A percentile compares a stretch with the other conserved stretches of the same genome.
Evolutionary conservation across 2,113 vertebrate species (phyloP).

Genomic region (Tylochromis polylepis): DNA sequence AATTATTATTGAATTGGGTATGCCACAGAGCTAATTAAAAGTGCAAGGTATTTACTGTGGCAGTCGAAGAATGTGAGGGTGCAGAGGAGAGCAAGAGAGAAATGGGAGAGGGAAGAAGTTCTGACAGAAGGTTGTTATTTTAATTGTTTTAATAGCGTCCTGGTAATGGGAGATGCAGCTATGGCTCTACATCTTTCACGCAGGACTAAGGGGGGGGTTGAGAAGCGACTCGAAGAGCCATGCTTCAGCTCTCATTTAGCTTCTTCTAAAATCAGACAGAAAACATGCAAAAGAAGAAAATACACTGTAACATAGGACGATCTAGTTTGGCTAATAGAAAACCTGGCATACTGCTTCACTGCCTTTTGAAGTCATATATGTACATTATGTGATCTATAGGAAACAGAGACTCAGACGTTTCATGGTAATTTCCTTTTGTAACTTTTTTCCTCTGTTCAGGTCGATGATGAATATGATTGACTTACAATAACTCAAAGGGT

Average conservation of each 20-base stretch:
- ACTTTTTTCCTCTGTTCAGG: neutral
- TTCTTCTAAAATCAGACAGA: neutral
- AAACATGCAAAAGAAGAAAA: neutral
- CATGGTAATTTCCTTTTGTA: neutral
- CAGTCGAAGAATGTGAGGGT: slow-evolving; percentile 11
- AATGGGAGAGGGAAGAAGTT: neutral
- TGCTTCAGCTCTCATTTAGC: neutral
- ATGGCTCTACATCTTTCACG: neutral
- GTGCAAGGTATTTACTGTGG: slow-evolving; percentile 49
- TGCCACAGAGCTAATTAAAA: slow-evolving; percentile 62
- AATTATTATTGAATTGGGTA: slow-evolving; percentile 72
- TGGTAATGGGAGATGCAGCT: neutral
- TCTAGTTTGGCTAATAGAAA: neutral
- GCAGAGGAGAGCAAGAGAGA: neutral
- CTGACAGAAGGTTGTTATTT: neutral
- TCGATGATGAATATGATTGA: neutral
- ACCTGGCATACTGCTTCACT: neutral
- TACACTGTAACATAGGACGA: neutral
- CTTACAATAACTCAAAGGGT: neutral
- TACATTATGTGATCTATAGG: neutral
- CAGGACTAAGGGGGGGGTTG: neutral
- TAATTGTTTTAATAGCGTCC: neutral
- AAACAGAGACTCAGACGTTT: neutral
- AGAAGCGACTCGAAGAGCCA: neutral
- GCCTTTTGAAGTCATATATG: neutral